Base-by-base conservation (phyloP, 1,140 invertebrate species). In the Steinernema khuongi region DNA sequence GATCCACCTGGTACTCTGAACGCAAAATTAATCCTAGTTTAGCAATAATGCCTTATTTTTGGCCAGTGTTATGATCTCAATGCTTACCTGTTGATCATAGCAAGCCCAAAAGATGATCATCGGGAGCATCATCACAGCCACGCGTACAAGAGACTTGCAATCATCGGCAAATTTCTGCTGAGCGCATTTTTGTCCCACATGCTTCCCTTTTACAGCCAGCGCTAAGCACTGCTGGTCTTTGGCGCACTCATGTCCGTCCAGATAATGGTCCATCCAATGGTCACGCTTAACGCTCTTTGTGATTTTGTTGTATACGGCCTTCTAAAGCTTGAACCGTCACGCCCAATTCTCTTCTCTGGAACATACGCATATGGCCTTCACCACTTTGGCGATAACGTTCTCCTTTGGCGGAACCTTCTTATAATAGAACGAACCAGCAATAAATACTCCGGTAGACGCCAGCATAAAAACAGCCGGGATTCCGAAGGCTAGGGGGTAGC, bases 101-200 rank as follows among this genome's bases (percentile, higher is more conserved):
- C 96, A 86, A 0, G 93, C 90, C 94, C 94, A 96, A 85, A 94
- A 96, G 14, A 89, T 75, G 31, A 87, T 87, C 18, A 88, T 77
- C 2, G 88, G 88, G 43, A 88, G 26, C 76, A 87, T 88, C 72
- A 89, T 82, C 18, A 86, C 74, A 14, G 88, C 72, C 7, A 89
- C 82, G 71, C 81, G 81, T 26, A 88, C 68, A 44, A 88, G 76
- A 2, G 73, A 66, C 67, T 85, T 84, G 19, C 88, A 83, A 75
- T 89, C 88, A 19, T 84, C 81, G 43, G 88, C 77, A 77, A 88
- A 87, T 31, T 87, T 83, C 41, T 82, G 90, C 90, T 86, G 89
- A 4, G 19, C 69, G 43, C 78, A 79, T 19, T 60, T 66, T 17
- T 26, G n/a, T 1, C 30, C 32, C 26, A 73, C 44, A 19, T 66